Conservation (phyloP, 2,113 vertebrate genomes). For the Heterochromis multidens region DNA sequence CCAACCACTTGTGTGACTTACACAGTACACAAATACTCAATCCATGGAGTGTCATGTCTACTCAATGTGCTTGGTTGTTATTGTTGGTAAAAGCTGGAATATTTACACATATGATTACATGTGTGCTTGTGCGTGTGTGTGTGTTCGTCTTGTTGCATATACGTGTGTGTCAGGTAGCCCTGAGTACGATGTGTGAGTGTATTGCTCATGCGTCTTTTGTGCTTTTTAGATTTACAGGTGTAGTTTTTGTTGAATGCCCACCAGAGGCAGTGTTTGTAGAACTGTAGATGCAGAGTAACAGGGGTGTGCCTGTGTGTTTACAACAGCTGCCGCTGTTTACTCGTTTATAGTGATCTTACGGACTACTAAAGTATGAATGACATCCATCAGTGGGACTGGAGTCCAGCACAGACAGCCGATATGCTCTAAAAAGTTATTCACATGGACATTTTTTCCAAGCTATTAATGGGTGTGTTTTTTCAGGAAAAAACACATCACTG, state of each 20-base stretch:
- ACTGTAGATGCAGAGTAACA: background rate
- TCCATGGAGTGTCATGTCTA: background rate
- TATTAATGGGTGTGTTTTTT: background rate
- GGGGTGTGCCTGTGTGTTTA: background rate
- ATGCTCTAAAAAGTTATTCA: background rate
- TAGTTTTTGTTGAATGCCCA: background rate
- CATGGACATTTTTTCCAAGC: background rate
- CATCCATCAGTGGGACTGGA: background rate
- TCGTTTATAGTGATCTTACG: background rate
- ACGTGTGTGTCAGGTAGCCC: slow-evolving; percentile 62
- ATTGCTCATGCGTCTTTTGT: slow-evolving; percentile 62
- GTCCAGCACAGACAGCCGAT: background rate
- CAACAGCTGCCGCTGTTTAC: background rate
- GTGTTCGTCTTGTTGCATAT: slow-evolving; percentile 10
- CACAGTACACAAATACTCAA: slow-evolving; percentile 23
- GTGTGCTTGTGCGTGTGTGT: slow-evolving; percentile 8
- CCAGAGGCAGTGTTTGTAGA: background rate
- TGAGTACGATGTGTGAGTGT: slow-evolving; percentile 63
- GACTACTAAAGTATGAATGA: background rate
- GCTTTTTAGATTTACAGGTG: slow-evolving; percentile 55
- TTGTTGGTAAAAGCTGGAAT: background rate
- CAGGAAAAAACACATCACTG: background rate
- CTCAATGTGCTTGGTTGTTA: slow-evolving; percentile 23
- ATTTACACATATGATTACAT: slow-evolving; percentile 24
- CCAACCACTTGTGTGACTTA: slow-evolving; percentile 12